Base-by-base conservation (phyloP, 2,797 vertebrate species). In the Threskiornis aethiopicus region DNA sequence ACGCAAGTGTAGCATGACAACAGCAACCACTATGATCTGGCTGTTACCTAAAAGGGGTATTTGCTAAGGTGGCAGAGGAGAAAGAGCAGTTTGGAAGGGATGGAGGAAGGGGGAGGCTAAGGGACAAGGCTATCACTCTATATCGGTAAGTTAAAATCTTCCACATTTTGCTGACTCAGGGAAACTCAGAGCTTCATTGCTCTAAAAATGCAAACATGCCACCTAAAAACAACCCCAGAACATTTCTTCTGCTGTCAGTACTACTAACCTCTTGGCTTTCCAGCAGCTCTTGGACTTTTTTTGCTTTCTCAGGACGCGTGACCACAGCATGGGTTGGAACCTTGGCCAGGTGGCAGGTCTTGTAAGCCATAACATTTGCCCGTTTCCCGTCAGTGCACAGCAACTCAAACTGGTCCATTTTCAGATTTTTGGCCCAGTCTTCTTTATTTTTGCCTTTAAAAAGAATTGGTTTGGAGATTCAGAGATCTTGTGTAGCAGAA, bases 321-420 rank as follows among this genome's bases (percentile, higher is more conserved):
- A 99, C 82, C 66, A 99, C 99, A 79, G 99, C 99, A 1, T 99
- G 99, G 71, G 98, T 98, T 5, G 99, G 99, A 37, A 99, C 99
- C 6, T 3, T 1, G 16, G 98, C 99, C 96, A 99, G 96, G 95
- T 99, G 5, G 96, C 99, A 99, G 2, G 4, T 41, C 6, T 2
- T 13, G 54, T 92, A 99, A 0, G 98, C 93, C 1, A 17, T 14
- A 52, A 99, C n/a, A 9, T 98, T 89, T 31, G 94, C 94, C 46
- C 92, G 96, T 31, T n/a, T 61, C 6, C 98, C 98, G 0, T 94
- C 75, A 2, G 98, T 98, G 93, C 99, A 99, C 82, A 99, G 97
- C 81, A 99, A 87, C 95, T 98, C 69, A 72, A 98, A 99, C 1
- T 98, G 72, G 3, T 79, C 75, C 25, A 89, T 90, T 65, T 84